Base-by-base conservation (phyloP, 2,797 vertebrate genomes). In the Monodelphis domestica region DNA sequence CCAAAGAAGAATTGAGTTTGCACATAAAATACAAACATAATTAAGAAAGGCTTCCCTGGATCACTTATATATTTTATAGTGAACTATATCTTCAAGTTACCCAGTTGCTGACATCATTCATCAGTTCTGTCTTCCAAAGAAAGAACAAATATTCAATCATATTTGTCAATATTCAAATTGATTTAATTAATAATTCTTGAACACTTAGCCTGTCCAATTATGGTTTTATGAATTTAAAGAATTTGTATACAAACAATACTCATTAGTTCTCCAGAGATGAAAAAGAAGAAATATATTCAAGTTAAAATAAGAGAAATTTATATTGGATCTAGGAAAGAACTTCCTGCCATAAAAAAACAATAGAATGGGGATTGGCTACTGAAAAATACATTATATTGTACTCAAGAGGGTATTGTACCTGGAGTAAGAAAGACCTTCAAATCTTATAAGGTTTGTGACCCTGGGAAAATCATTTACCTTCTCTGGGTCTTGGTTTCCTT, bases 331-430 rank as follows among this genome's bases (percentile, higher is more conserved):
- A 84, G 45, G 38, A 21, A 84, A 45, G 9, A 57, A 12, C 89
- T 92, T 92, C 92, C 29, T 30, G 89, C 0, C 50, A 56, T 33
- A 50, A 95, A 91, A 54, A 92, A 97, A 91, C 57, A 92, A 17
- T 92, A 5, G 5, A n/a, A 21, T 90, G 88, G 26, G 53, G 93
- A 90, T 70, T 45, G 6, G 9, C 38, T 88, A 26, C 12, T 91
- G 55, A 89, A 59, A 45, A 21, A 84, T 2, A 21, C 2, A 50
- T 84, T 84, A 7, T 78, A 21, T 21, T 24, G 33, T 84, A 84
- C 21, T 45, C 17, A 45, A 50, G 3, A 45, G 70, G 21, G 3
- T 3, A 45, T 1, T 1, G 38, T 78, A 84, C 21, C 45, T 84
- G 70, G 38, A 84, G 70, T 45, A 59, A 63, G 33, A 33, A 59